phyloP scores from a whole-genome alignment of 2,888 invertebrate genomes.

The Pogonocherus hispidulus region DNA sequence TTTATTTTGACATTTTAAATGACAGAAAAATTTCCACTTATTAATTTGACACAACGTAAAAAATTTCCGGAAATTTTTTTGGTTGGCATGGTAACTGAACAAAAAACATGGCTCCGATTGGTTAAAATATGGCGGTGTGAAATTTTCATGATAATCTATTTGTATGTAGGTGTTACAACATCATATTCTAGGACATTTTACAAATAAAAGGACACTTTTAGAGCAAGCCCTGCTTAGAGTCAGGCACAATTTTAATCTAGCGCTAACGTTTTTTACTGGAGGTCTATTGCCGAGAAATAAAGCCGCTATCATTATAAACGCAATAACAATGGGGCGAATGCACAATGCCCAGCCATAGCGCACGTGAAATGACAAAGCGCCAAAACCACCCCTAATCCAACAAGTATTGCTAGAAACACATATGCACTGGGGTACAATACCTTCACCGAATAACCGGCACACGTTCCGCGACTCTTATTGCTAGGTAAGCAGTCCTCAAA shows the following conservation, averaged over 20 bases:
- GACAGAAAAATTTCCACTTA: too few relatives aligned
- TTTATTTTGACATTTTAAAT: too few relatives aligned
- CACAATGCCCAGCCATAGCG: slow-evolving; percentile 58
- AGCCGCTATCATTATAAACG: slow-evolving; percentile 65
- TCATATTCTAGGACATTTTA: background rate
- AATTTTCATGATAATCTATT: too few relatives aligned
- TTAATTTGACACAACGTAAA: too few relatives aligned
- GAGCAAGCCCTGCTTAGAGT: too few relatives aligned
- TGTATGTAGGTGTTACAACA: background rate
- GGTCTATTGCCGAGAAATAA: slow-evolving; percentile 55
- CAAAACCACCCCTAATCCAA: slow-evolving; percentile 68
- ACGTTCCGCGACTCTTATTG: slow-evolving; percentile 58
- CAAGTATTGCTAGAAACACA: slow-evolving; percentile 68
- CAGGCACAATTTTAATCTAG: slow-evolving; percentile 39
- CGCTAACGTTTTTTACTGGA: slow-evolving; percentile 53
- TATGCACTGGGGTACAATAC: slow-evolving; percentile 59
- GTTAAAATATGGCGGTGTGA: too few relatives aligned
- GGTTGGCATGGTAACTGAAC: too few relatives aligned
- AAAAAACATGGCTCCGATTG: too few relatives aligned
- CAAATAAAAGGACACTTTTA: slow-evolving; percentile 13
- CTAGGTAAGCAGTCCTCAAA: slow-evolving; percentile 42
- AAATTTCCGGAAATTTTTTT: too few relatives aligned
- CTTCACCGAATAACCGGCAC: slow-evolving; percentile 61
- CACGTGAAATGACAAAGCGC: slow-evolving; percentile 68
- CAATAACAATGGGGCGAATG: slow-evolving; percentile 62